Evolutionary conservation across 1,140 invertebrate genomes (phyloP).

Genomic region (Drosophila sproati): DNA sequence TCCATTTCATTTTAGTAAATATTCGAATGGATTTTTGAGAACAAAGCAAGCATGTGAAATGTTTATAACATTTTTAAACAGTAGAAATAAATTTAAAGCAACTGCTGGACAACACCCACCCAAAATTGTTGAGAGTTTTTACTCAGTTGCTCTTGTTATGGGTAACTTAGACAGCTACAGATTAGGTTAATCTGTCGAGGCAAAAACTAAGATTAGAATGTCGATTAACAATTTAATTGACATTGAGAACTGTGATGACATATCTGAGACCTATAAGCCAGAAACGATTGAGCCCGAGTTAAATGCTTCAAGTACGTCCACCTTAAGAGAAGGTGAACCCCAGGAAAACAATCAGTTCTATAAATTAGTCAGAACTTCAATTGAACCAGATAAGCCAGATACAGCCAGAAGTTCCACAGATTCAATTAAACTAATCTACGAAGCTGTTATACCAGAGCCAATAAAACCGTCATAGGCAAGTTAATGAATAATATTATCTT

Average conservation of each 20-base stretch:
- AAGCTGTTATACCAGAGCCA: neutral
- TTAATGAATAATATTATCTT: neutral
- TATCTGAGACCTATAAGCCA: conserved; percentile 37
- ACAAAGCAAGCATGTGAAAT: conserved; percentile 15
- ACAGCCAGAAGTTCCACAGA: neutral
- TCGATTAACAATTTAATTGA: neutral
- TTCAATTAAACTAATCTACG: neutral
- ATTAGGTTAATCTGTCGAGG: conserved; percentile 11
- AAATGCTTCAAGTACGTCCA: conserved; percentile 1
- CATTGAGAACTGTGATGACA: conserved; percentile 31
- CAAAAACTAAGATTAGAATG: neutral
- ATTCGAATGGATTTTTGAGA: neutral
- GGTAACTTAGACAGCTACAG: conserved; percentile 18
- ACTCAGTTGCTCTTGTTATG: conserved; percentile 32
- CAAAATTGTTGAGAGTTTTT: conserved; percentile 24
- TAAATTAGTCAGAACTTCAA: neutral
- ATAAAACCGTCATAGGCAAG: neutral
- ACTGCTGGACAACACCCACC: neutral
- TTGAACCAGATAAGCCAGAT: neutral
- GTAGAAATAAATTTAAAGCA: conserved; percentile 2
- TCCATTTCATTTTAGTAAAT: no score
- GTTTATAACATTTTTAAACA: conserved; percentile 2
- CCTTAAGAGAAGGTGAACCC: neutral
- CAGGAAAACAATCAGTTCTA: neutral
- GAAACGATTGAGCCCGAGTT: neutral